Conservation (phyloP, 30 jellyfish, hydroid and myxozoan species). For the Chrysaora quinquecirrha region DNA sequence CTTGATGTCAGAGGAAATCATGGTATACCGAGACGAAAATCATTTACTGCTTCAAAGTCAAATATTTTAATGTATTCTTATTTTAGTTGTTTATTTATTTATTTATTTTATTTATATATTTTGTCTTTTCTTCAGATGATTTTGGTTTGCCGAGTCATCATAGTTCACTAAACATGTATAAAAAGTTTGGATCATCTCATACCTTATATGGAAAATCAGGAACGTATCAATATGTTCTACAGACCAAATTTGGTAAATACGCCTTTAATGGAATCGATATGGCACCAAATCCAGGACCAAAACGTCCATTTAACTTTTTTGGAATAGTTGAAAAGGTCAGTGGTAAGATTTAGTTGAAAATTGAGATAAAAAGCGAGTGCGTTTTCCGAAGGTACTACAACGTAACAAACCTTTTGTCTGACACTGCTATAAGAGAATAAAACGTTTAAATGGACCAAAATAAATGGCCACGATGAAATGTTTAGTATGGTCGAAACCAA, state of each 20-base stretch:
- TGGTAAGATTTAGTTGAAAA: neutral
- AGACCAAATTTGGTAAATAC: slow-evolving; percentile 74
- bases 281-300: slow-evolving; percentile 96
- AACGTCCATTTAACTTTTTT: slow-evolving; percentile 95
- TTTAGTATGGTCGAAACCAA: too few species aligned
- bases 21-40: slow-evolving; percentile 75
- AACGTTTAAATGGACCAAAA: too few species aligned
- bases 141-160: slow-evolving; percentile 71
- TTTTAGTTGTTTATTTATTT: neutral
- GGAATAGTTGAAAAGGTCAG: slow-evolving; percentile 82
- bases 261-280: slow-evolving; percentile 89
- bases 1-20: slow-evolving; percentile 95
- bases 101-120: too few species aligned
- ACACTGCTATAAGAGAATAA: too few species aligned
- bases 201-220: slow-evolving; percentile 5
- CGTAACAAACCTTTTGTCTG: too few species aligned
- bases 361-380: neutral
- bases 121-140: slow-evolving; percentile 74
- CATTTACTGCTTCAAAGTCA: too few species aligned
- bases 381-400: too few species aligned
- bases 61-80: neutral
- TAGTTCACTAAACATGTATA: slow-evolving; percentile 37
- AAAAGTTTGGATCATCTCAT: slow-evolving; percentile 54
- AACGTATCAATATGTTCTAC: slow-evolving; percentile 51
- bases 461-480: too few species aligned